These are phyloP conservation scores for Echeneis naucrates DNA, from an alignment of 2,797 vertebrate species.

Conservation along the genomic window DNA sequence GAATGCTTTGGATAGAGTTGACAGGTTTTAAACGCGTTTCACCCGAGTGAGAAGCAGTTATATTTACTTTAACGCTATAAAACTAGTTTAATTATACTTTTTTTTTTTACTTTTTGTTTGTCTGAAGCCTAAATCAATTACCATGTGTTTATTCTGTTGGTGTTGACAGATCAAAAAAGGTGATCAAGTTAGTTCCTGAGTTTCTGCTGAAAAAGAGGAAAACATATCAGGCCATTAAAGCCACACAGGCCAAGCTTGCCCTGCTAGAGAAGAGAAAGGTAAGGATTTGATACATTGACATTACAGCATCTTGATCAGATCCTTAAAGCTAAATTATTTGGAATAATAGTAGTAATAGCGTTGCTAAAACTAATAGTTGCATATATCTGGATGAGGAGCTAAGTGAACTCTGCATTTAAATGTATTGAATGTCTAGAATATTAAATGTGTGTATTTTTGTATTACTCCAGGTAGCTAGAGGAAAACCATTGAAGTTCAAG, in stretches of 20 bases:
- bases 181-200: conserved; percentile 94
- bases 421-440: no score
- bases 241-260: conserved; percentile 92
- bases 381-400: no score
- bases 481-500: conserved; percentile 89
- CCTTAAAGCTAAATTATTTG: background rate
- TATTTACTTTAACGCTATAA: background rate
- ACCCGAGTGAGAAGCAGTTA: no score
- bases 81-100: background rate
- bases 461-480: conserved; percentile 81
- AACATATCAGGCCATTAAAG: conserved; percentile 94
- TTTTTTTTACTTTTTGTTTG: no score
- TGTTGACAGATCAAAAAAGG: conserved; percentile 82
- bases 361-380: background rate
- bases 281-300: conserved; percentile 9
- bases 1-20: background rate
- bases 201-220: conserved; percentile 96
- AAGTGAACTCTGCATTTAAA: background rate
- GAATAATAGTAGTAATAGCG: background rate
- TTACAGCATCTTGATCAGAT: background rate
- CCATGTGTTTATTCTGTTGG: background rate
- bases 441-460: background rate
- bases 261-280: conserved; percentile 91
- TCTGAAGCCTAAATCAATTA: background rate
- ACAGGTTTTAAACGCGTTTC: background rate